Conservation (phyloP, 2,113 vertebrate species). For the Isichthys henryi region DNA sequence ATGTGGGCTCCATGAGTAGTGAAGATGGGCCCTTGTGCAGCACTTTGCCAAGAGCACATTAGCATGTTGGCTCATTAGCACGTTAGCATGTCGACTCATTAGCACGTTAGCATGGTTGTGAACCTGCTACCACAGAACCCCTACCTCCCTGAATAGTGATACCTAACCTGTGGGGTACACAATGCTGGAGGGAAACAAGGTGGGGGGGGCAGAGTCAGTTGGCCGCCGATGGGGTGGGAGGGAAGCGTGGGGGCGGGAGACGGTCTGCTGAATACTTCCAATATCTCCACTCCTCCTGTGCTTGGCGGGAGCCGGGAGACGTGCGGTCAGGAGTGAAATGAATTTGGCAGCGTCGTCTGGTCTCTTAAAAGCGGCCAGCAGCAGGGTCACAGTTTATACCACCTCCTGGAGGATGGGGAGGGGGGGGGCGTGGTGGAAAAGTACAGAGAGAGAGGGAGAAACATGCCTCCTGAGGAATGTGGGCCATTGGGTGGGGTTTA, state of each 20-base stretch:
- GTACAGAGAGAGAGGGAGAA: not conserved
- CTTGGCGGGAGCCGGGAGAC: not conserved
- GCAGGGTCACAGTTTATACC: constrained; percentile 17
- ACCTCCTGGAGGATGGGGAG: not conserved
- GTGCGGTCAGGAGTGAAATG: constrained; percentile 36
- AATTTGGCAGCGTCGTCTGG: constrained; percentile 28
- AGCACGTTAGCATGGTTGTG: not conserved
- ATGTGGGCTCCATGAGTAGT: not conserved
- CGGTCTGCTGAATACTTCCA: constrained; percentile 20
- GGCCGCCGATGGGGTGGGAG: not conserved
- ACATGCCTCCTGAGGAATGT: not conserved
- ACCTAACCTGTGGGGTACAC: not conserved
- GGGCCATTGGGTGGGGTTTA: not conserved
- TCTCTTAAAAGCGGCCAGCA: constrained; percentile 13
- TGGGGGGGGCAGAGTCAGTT: not conserved
- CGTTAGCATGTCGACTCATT: not conserved
- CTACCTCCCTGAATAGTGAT: not conserved
- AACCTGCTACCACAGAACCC: not conserved
- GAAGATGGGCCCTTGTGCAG: not conserved
- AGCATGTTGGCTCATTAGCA: not conserved
- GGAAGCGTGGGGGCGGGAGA: not conserved
- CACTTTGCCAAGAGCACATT: not conserved
- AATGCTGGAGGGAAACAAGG: not conserved
- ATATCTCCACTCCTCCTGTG: constrained; percentile 18
- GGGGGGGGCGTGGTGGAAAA: not conserved